A percentile compares a stretch with the other conserved stretches of the same genome.
These are phyloP conservation scores for Gorsachius magnificus DNA, from an alignment of 2,797 vertebrate species.

Conservation along the genomic window DNA sequence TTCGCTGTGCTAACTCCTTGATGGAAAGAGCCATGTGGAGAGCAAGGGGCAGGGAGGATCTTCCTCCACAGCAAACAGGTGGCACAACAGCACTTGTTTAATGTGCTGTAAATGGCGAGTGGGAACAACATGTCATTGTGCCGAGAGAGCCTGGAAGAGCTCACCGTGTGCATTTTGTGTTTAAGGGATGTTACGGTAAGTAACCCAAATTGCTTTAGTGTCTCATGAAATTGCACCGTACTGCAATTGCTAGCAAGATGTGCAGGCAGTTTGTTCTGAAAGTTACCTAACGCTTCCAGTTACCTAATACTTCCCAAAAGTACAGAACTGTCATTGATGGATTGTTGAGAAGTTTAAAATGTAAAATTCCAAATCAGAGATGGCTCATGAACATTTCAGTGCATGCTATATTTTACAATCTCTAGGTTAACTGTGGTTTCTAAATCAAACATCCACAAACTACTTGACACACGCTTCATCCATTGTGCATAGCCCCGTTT, in stretches of 20 bases:
- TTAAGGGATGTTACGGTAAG: not conserved
- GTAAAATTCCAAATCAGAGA: not conserved
- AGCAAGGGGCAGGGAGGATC: not conserved
- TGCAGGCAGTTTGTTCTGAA: not conserved
- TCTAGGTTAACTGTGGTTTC: not conserved
- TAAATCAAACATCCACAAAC: not conserved
- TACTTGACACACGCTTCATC: not conserved
- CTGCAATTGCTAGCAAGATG: not conserved
- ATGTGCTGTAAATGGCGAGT: not conserved
- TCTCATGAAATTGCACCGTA: not conserved
- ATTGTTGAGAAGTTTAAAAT: not conserved
- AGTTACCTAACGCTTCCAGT: not conserved
- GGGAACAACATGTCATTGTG: accelerated
- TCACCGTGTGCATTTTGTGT: not conserved
- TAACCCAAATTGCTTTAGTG: not conserved
- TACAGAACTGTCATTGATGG: not conserved
- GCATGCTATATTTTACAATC: not conserved
- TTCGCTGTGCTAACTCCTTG: not conserved
- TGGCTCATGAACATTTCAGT: not conserved
- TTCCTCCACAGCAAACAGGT: accelerated
- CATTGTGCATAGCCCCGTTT: not conserved
- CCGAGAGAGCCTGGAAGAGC: not conserved
- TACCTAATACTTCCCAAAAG: not conserved
- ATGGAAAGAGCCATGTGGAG: not conserved
- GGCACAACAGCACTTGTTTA: not conserved